Conservation (phyloP, 2,797 vertebrate species). For the Nannoperca australis region DNA sequence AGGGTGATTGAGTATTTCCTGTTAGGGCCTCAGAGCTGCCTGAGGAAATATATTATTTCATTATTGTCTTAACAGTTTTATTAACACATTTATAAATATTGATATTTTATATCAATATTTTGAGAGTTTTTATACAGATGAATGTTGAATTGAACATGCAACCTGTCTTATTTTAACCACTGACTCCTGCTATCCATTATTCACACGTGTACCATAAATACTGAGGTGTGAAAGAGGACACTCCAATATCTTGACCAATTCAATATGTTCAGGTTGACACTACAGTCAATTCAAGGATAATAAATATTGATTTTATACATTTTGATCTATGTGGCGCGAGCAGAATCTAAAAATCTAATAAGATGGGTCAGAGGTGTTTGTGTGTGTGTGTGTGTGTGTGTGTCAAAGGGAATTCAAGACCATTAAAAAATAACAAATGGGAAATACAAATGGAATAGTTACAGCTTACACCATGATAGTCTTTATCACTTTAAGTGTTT, state of each 20-base stretch:
- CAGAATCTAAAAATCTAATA: no score
- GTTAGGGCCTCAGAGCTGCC: background rate
- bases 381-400: background rate
- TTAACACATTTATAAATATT: background rate
- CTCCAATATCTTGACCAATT: constrained; percentile 49
- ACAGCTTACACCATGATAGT: background rate
- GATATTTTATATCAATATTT: background rate
- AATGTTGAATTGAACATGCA: constrained; percentile 15
- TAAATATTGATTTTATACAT: constrained; percentile 66
- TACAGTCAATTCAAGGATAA: constrained; percentile 54
- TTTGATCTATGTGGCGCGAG: constrained; percentile 42
- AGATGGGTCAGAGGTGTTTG: constrained; percentile 3
- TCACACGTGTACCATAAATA: constrained; percentile 56
- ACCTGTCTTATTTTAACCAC: constrained; percentile 18
- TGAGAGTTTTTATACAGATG: background rate
- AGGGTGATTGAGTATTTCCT: background rate
- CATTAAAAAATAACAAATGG: constrained; percentile 1
- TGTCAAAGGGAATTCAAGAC: background rate
- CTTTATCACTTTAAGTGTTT: background rate
- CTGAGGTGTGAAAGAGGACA: constrained; percentile 39
- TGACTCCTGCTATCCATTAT: constrained; percentile 2
- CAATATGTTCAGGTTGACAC: constrained; percentile 61
- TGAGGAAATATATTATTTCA: background rate
- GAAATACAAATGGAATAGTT: background rate
- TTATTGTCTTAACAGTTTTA: background rate